phyloP scores from a whole-genome alignment of 1,140 invertebrate genomes.

The Drosophila willistoni region DNA sequence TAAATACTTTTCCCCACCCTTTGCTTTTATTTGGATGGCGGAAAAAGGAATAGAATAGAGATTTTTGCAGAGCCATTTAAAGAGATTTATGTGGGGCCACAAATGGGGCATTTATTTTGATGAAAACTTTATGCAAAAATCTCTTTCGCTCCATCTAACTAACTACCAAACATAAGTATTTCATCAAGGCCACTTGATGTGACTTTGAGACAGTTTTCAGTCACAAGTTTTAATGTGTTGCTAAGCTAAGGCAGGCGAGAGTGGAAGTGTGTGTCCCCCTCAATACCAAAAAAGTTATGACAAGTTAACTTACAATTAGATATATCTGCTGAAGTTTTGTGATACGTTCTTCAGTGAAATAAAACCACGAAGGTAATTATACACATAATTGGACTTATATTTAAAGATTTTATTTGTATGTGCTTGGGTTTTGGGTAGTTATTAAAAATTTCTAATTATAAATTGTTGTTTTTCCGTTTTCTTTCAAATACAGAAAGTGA shows the following conservation, averaged over 20 bases:
- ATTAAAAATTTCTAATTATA: too few species aligned
- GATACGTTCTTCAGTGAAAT: background rate
- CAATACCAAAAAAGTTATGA: background rate
- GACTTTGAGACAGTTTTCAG: constrained; percentile 20
- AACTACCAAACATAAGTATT: constrained; percentile 12
- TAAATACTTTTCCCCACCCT: constrained; percentile 57
- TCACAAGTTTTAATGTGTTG: constrained; percentile 20
- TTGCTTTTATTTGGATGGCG: too few species aligned
- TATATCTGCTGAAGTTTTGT: background rate
- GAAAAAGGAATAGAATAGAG: constrained; percentile 45
- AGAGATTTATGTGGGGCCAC: constrained; percentile 36
- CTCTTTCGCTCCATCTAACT: constrained; percentile 7
- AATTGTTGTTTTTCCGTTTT: too few species aligned
- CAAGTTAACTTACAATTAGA: background rate
- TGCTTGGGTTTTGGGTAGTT: too few species aligned
- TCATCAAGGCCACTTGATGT: constrained; percentile 15
- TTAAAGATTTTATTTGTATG: too few species aligned
- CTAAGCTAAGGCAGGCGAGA: background rate
- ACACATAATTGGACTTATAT: background rate
- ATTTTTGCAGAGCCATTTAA: constrained; percentile 59
- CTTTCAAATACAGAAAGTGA: too few species aligned
- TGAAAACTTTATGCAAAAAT: constrained; percentile 41
- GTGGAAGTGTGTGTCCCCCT: background rate
- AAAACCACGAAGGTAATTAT: background rate
- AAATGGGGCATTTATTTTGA: constrained; percentile 51